Evolutionary conservation across 2,888 invertebrate genomes (phyloP), one percentile per base, ranked within the genome.

Genomic region (Cinara cedri): DNA sequence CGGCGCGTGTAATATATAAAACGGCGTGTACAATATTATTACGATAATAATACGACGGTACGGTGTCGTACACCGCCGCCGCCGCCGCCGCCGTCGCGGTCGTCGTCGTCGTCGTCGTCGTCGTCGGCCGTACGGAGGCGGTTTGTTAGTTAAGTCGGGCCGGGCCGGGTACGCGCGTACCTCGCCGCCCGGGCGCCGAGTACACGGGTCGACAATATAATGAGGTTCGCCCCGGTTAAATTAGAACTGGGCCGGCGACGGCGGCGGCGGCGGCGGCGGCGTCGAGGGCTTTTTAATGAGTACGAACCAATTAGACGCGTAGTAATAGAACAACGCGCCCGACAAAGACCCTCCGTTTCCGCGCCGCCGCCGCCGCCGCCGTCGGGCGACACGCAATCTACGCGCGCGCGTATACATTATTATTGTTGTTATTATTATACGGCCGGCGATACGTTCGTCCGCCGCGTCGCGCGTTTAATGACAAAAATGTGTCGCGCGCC

Each of bases 201-300:
- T 10, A 51, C 62, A 24, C 49, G 78, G 68, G 68, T 78, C 44
- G 68, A 78, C 70, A 70, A 78, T 78, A 70, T 78, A 78, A 78
- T 78, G 78, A 78, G 78, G 78, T 78, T 78, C 70, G 78, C 78
- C 78, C 78, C 70, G 68, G 78, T 78, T 78, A 78, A 78, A 78
- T 78, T 78, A 78, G 78, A 78, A 78, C 78, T 70, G 46, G 78
- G 70, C 78, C 74, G 74, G 42, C 63, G 42, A 75, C 74, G 72
- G 49, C 21, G 72, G n/a, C 55, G 57, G 57, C 72, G 66, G 34
- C 75, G 75, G 75, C 66, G 76, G 68, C 60, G 54, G 76, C 76
- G 76, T 51, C 78, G 78, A 78, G 78, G 78, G 78, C 78, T 78
- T 78, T 78, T 78, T 78, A 78, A 78, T 78, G 78, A 78, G 78